Evolutionary conservation across 2,888 invertebrate species (phyloP), one percentile per base, ranked within the genome.

Genomic region (Drosophila colorata): DNA sequence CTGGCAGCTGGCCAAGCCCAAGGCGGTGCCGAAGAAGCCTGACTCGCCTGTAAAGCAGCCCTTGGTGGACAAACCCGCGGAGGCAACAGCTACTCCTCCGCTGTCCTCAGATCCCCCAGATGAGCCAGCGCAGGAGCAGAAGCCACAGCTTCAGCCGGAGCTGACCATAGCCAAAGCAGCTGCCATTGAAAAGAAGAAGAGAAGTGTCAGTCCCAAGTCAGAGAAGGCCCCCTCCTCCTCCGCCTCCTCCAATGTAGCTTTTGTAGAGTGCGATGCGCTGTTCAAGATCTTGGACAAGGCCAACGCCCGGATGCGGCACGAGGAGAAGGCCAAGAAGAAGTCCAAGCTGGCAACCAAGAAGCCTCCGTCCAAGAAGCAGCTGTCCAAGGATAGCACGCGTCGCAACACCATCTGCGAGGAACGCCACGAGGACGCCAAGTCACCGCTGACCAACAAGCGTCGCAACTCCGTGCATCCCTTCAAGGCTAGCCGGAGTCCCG

Each of bases 221-320:
- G 66, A 70, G 4, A 70, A 70, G 8, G 31, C 66, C n/a, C 35
- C 66, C n/a, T 16, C 25, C 0, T 8, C 25, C 2, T 51, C 49
- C 1, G 31, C 38, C 20, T 7, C 44, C 2, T 2, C 49, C 8
- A 37, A 28, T 14, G 14, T 55, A n/a, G 4, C 57, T 4, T 28
- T 82, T 2, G 60, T 76, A 0, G 82, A 82, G 23, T 73, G 78
- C 38, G 82, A 83, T 67, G 82, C 73, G 8, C 47, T 84, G 44
- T 84, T 83, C n/a, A 82, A 82, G 52, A 78, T 69, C 4, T 44
- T 84, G 65, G 80, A 83, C 13, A 69, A 63, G 33, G 82, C 76
- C 2, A 51, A 65, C 3, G 75, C 68, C 1, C 73, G 75, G 52
- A 20, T 68, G 33, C 61, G 75, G 0, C 41, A 69, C n/a, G 80